Evolutionary conservation across 2,888 invertebrate species (phyloP), one percentile per base, ranked within the genome.

Genomic region (Ferdinandea cuprea): DNA sequence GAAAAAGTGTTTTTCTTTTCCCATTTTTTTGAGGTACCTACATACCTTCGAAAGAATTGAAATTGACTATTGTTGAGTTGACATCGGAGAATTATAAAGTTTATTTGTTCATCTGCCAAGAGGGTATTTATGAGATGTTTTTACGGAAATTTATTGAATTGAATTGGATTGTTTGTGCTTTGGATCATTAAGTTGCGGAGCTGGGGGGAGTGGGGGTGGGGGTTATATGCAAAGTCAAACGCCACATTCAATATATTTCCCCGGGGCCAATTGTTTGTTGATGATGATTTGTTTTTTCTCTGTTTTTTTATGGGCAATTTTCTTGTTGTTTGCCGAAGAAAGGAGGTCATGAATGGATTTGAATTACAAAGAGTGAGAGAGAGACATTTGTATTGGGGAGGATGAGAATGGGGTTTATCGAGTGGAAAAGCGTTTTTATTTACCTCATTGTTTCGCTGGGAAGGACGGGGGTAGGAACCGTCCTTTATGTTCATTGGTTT

Each of bases 81-180:
- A 83, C 72, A 56, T 58, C 63, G 56, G 56, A 56, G 52, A 52
- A 71, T 65, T 65, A 52, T 15, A 58, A 56, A 73, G 28, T 78
- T 78, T 68, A 78, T 83, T 78, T 78, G 83, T 73, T 78, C 78
- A 68, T 68, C 46, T 72, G 78, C 21, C 83, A 56, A 50, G 50
- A n/a, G 66, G 68, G 59, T 63, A 73, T 83, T 78, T 78, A 78
- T 73, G 78, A 48, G 83, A 73, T 61, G 58, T 61, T 72, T 56
- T 66, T 52, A 21, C 59, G 50, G 68, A 68, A 72, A 78, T 83
- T 78, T 83, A 73, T 78, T 50, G 78, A 78, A 68, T 73, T 73
- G 72, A 78, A 61, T 71, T 77, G 73, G 61, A 74, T 63, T 74
- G 80, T n/a, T n/a, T 72, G 56, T 66, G 83, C 83, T 83, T 78